Evolutionary conservation across 2,888 invertebrate genomes (phyloP).

Genomic region (Blera fallax): DNA sequence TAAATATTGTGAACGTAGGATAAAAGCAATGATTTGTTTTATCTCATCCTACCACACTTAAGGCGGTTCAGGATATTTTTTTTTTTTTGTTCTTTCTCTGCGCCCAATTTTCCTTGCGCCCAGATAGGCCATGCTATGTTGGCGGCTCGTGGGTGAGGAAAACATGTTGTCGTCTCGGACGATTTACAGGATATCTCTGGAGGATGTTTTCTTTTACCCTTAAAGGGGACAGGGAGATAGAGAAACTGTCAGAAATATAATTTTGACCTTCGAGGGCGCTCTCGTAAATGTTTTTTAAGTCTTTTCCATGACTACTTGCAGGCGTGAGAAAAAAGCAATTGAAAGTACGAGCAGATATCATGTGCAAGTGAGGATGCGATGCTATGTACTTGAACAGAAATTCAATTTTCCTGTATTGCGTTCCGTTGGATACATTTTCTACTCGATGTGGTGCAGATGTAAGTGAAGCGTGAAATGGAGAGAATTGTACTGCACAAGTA

Average conservation of each 20-base stretch:
- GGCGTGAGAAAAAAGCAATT: background rate
- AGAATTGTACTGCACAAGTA: background rate
- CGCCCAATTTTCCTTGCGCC: background rate
- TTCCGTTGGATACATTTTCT: background rate
- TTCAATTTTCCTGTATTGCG: background rate
- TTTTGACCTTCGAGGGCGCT: background rate
- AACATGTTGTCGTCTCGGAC: background rate
- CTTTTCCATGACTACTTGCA: background rate
- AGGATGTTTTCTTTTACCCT: background rate
- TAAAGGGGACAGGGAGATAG: background rate
- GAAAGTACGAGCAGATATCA: background rate
- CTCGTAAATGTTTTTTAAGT: background rate
- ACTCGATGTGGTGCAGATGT: background rate
- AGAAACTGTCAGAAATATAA: background rate
- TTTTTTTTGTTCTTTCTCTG: too few species aligned
- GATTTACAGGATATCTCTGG: background rate
- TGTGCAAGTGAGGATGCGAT: background rate
- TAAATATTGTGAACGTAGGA: conserved; percentile 4
- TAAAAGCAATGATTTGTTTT: conserved; percentile 30
- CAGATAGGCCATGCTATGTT: background rate
- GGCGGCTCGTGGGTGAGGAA: background rate
- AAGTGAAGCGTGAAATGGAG: background rate
- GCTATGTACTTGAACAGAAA: background rate
- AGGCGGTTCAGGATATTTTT: background rate
- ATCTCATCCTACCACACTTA: background rate